These are phyloP conservation scores for Osmerus mordax DNA, from an alignment of 2,113 vertebrate species.

Conservation along the genomic window DNA sequence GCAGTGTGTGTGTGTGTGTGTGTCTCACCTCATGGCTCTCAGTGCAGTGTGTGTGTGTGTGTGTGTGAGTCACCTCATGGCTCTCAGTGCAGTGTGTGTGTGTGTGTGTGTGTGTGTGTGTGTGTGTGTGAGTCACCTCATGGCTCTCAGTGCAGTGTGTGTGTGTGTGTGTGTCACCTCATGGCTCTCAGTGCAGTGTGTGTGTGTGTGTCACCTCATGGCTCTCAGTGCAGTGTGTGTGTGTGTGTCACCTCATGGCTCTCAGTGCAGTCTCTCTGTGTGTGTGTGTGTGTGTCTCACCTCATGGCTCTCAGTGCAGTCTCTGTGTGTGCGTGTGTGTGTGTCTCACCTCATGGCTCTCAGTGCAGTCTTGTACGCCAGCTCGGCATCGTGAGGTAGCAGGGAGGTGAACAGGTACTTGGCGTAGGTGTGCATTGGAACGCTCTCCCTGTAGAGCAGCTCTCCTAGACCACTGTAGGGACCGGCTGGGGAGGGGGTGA, in stretches of 20 bases:
- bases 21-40: constrained; percentile 93
- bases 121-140: too few relatives aligned
- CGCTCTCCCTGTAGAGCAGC: constrained; percentile 92
- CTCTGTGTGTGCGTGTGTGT: too few relatives aligned
- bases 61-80: constrained; percentile 84
- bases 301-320: constrained; percentile 97
- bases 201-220: too few relatives aligned
- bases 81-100: constrained; percentile 97
- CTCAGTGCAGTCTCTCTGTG: too few relatives aligned
- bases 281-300: constrained; percentile 64
- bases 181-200: too few relatives aligned
- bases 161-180: too few relatives aligned
- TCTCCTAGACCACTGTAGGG: constrained; percentile 96
- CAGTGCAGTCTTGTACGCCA: constrained; percentile 97
- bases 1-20: neutral
- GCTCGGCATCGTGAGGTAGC: constrained; percentile 97
- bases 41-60: constrained; percentile 81
- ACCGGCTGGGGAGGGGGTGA: constrained; percentile 75
- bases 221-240: too few relatives aligned
- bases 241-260: too few relatives aligned
- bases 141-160: too few relatives aligned
- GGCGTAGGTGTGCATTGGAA: constrained; percentile 99
- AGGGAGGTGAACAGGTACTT: constrained; percentile 98
- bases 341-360: constrained; percentile 92
- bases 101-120: too few relatives aligned